Conservation (phyloP, 2,797 vertebrate species). For the Natrix natrix region DNA sequence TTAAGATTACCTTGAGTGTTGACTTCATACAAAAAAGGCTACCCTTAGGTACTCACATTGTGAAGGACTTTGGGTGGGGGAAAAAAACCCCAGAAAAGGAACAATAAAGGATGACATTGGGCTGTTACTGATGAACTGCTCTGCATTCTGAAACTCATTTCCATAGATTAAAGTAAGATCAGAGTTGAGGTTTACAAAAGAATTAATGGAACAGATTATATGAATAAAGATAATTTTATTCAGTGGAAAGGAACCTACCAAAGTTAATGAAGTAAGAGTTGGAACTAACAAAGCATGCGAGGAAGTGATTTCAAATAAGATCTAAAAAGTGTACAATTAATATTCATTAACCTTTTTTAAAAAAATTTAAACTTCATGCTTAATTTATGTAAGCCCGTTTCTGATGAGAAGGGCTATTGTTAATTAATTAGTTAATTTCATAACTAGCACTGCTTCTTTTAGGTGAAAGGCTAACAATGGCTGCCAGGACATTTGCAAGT, state of each 20-base stretch:
- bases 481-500: background rate
- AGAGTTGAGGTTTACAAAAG: conserved; percentile 36
- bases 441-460: background rate
- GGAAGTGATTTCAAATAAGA: conserved; percentile 37
- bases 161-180: conserved; percentile 41
- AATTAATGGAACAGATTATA: conserved; percentile 39
- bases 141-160: conserved; percentile 49
- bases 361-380: conserved; percentile 26
- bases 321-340: conserved; percentile 41
- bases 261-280: conserved; percentile 39
- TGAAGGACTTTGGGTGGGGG: conserved; percentile 25
- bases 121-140: conserved; percentile 42
- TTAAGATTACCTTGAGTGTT: background rate
- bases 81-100: conserved; percentile 23
- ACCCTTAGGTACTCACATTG: background rate
- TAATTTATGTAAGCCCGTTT: conserved; percentile 38
- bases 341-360: conserved; percentile 39
- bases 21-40: background rate
- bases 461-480: conserved; percentile 9
- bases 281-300: conserved; percentile 23
- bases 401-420: background rate
- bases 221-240: conserved; percentile 46
- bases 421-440: conserved; percentile 30
- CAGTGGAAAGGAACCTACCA: conserved; percentile 23
- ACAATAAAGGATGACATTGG: conserved; percentile 45